A percentile compares a stretch with the other conserved stretches of the same genome.
Evolutionary conservation across 2,113 vertebrate genomes (phyloP).

Genomic region (Onychostruthus taczanowskii): DNA sequence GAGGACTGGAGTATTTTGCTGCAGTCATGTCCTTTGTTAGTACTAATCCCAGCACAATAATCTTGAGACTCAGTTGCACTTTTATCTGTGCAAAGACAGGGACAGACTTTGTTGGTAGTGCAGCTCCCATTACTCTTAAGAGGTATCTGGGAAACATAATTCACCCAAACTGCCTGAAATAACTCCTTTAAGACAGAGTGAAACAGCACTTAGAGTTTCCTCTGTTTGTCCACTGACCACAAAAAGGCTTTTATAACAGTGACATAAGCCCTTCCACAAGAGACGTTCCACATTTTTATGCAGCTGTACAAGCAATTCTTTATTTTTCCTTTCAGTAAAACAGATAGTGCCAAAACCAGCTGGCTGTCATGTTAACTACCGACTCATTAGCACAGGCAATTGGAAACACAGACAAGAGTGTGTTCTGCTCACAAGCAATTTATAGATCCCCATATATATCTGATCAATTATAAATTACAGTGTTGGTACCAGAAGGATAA

Average conservation of each 20-base stretch:
- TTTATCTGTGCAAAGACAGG: background rate
- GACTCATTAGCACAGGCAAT: background rate
- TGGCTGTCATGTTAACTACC: background rate
- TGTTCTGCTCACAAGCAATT: background rate
- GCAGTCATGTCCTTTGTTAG: rapidly evolving
- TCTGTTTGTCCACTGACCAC: background rate
- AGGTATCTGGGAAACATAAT: background rate
- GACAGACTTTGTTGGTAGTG: background rate
- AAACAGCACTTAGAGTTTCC: background rate
- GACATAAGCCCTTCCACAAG: background rate
- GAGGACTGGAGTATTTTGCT: background rate
- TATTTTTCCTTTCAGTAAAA: background rate
- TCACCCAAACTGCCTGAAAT: background rate
- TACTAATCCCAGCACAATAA: background rate
- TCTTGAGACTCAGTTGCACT: background rate
- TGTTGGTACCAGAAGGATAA: background rate
- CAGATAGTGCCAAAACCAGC: background rate
- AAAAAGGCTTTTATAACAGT: background rate
- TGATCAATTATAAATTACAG: background rate
- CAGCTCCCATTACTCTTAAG: background rate
- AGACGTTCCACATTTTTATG: background rate
- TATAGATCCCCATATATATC: rapidly evolving
- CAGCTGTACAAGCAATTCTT: conserved; percentile 23
- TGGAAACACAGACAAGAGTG: background rate
- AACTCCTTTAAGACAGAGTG: background rate